A percentile compares a stretch with the other conserved stretches of the same genome.
These are phyloP conservation scores for Leucoptera coffeella DNA, from an alignment of 2,888 invertebrate species.

Conservation along the genomic window DNA sequence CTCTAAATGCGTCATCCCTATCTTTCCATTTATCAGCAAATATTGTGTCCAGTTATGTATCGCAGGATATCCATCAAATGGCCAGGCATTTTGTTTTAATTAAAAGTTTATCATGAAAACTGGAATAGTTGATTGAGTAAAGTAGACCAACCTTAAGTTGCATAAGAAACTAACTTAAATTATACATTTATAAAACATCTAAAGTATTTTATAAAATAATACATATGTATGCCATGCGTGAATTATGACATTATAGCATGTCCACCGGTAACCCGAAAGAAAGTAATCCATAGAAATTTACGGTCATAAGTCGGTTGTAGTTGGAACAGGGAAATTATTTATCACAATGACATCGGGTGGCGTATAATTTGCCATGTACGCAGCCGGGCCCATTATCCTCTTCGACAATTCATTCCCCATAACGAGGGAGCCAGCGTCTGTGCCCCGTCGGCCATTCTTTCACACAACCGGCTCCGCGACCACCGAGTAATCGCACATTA, in stretches of 20 bases:
- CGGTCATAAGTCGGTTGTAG: too few species aligned
- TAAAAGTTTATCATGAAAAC: too few species aligned
- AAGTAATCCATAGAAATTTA: too few species aligned
- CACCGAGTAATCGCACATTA: slow-evolving; percentile 2
- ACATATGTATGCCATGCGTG: too few species aligned
- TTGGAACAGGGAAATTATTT: slow-evolving; percentile 22
- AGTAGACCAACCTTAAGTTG: too few species aligned
- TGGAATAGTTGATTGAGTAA: too few species aligned
- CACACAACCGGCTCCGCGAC: slow-evolving; percentile 4
- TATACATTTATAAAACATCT: too few species aligned
- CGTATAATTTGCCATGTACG: slow-evolving; percentile 40
- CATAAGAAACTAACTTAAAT: too few species aligned
- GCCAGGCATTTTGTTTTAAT: neutral
- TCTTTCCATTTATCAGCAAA: slow-evolving; percentile 27
- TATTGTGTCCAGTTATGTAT: slow-evolving; percentile 12
- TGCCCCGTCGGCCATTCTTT: slow-evolving; percentile 17
- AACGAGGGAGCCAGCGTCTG: slow-evolving; percentile 19
- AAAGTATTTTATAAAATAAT: too few species aligned
- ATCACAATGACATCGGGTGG: slow-evolving; percentile 38
- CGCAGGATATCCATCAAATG: slow-evolving; percentile 6
- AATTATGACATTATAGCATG: too few species aligned
- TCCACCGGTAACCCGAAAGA: too few species aligned
- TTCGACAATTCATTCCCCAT: slow-evolving; percentile 40
- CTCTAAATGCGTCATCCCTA: slow-evolving; percentile 23
- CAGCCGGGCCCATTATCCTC: slow-evolving; percentile 24